Evolutionary conservation across 2,113 vertebrate genomes (phyloP).

Genomic region (Chaetops frenatus): DNA sequence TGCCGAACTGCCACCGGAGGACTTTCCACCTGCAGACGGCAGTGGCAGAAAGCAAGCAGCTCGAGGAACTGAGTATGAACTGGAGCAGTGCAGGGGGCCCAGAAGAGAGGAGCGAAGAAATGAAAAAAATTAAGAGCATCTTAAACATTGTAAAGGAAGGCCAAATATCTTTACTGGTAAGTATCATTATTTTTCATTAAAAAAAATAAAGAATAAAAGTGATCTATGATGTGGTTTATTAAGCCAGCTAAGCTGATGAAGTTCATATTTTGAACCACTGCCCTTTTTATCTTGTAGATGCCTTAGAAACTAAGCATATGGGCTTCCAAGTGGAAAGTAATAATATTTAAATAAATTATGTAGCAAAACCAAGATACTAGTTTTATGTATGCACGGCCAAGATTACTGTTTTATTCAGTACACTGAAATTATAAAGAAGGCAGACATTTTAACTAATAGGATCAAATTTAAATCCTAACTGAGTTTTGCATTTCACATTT

Average conservation of each 20-base stretch:
- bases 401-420: background rate
- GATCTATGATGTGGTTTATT: background rate
- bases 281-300: background rate
- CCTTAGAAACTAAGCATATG: background rate
- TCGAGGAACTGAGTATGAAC: conserved; percentile 69
- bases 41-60: conserved; percentile 63
- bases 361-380: background rate
- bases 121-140: conserved; percentile 91
- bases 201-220: background rate
- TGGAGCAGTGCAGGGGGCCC: conserved; percentile 67
- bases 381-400: background rate
- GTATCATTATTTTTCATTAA: conserved; percentile 27
- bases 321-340: background rate
- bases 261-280: background rate
- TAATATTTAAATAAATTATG: background rate
- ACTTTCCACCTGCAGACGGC: conserved; percentile 70
- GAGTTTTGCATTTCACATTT: conserved; percentile 22
- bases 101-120: conserved; percentile 79
- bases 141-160: conserved; percentile 95
- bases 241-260: background rate
- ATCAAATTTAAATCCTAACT: background rate
- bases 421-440: background rate
- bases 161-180: conserved; percentile 93
- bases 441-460: background rate
- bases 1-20: conserved; percentile 71